A percentile compares a stretch with the other conserved stretches of the same genome.
Evolutionary conservation across 2,797 vertebrate species (phyloP).

Genomic region (Buceros bicornis): DNA sequence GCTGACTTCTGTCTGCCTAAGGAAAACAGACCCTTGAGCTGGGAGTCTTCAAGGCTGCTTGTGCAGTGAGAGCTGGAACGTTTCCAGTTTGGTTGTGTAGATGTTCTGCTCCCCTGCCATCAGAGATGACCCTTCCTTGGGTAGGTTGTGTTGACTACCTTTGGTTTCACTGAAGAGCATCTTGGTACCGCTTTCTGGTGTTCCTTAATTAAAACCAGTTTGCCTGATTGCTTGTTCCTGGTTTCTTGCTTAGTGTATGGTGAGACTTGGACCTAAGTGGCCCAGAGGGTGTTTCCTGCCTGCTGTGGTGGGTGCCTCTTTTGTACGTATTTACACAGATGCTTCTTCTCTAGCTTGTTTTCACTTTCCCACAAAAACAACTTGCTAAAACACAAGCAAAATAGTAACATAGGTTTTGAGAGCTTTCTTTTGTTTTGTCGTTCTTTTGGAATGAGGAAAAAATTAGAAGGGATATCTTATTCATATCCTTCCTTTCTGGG

Average conservation of each 20-base stretch:
- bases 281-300: neutral
- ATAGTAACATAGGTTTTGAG: neutral
- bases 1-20: neutral
- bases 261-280: neutral
- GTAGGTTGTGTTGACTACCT: accelerated
- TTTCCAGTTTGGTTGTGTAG: neutral
- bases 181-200: neutral
- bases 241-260: neutral
- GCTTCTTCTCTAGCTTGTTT: conserved; percentile 27
- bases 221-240: neutral
- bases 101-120: neutral
- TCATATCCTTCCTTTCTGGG: conserved; percentile 73
- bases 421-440: conserved; percentile 25
- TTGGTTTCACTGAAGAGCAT: neutral
- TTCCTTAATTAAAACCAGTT: neutral
- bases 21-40: neutral
- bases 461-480: conserved; percentile 19
- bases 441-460: neutral
- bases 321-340: conserved; percentile 41
- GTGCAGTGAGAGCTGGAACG: neutral
- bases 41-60: neutral
- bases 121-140: accelerated
- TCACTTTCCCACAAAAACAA: conserved; percentile 51
- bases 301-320: neutral
- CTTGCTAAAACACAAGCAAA: neutral